Evolutionary conservation across 1,140 invertebrate species (phyloP).

Genomic region (Zaprionus tsacasi): DNA sequence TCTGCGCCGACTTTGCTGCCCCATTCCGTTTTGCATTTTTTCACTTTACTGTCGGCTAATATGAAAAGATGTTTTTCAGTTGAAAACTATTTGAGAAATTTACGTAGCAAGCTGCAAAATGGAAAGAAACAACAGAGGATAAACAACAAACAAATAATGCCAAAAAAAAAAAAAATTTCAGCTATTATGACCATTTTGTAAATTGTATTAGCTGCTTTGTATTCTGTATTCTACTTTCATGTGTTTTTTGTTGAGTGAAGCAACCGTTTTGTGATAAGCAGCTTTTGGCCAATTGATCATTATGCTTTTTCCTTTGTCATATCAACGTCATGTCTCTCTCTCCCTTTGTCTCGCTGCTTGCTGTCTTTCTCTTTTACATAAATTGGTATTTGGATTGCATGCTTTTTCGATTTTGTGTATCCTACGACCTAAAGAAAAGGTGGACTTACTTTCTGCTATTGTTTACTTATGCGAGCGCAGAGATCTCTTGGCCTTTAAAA

Average conservation of each 20-base stretch:
- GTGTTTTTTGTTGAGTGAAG: neutral
- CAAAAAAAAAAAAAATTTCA: conserved; percentile 11
- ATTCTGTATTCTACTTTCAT: conserved; percentile 1
- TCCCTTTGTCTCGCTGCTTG: no score
- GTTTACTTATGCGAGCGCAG: no score
- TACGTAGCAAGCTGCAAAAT: neutral
- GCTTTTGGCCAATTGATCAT: conserved; percentile 36
- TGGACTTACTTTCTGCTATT: no score
- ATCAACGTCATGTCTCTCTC: conserved; percentile 12
- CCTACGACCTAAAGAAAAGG: no score
- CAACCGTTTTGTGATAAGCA: conserved; percentile 18
- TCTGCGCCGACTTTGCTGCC: conserved; percentile 63
- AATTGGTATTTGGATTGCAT: conserved; percentile 30
- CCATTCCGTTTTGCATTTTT: conserved; percentile 64
- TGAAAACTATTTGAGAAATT: conserved; percentile 50
- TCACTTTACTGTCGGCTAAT: conserved; percentile 43
- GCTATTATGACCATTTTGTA: neutral
- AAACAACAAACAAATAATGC: no score
- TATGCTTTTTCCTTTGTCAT: conserved; percentile 19
- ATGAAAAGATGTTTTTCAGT: conserved; percentile 56
- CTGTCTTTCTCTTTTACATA: neutral
- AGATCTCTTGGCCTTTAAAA: no score
- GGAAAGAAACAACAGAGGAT: no score
- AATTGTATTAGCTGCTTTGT: conserved; percentile 11
- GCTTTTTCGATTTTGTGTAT: conserved; percentile 21